Evolutionary conservation across 2,888 invertebrate genomes (phyloP), one percentile per base, ranked within the genome.

Genomic region (Xestia xanthographa): DNA sequence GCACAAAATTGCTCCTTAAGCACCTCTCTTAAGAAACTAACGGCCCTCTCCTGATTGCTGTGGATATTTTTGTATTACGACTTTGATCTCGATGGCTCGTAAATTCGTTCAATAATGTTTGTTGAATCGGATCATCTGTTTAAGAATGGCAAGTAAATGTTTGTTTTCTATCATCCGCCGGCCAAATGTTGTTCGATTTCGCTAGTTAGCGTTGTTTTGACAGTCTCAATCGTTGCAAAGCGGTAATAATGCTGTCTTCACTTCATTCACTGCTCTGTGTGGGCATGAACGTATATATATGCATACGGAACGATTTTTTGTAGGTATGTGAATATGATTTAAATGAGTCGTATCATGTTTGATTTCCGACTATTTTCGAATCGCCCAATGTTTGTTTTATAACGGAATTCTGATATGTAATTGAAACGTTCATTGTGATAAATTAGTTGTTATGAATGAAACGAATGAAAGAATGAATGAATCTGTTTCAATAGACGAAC

Each of bases 151-250:
- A 92, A 93, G 93, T 94, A 92, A 93, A 91, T 95, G 95, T 95
- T 95, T 96, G 95, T 95, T 95, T 95, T 94, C 94, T 95, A 96
- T 96, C 96, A 95, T 92, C 93, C 95, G 92, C 89, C 93, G 91
- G 92, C 92, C 94, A 92, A 95, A 94, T 94, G 95, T 94, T 94
- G 93, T 95, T 93, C 92, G 93, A 94, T 94, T 94, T 92, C 91
- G 95, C 94, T 94, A 94, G 94, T 95, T 94, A 93, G 91, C 91
- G 93, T 90, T 96, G 95, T 96, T 96, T 95, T 96, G 96, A 96
- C 96, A 95, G 93, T 91, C 92, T 95, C 95, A 93, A 92, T 95
- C 95, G 94, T 88, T 92, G 89, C 86, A 82, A 86, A 86, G 88
- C 90, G 86, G 91, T 91, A 93, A 95, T 95, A 95, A 94, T 88